phyloP scores from a whole-genome alignment of 2,888 invertebrate genomes.

The Cataglyphis livida region DNA sequence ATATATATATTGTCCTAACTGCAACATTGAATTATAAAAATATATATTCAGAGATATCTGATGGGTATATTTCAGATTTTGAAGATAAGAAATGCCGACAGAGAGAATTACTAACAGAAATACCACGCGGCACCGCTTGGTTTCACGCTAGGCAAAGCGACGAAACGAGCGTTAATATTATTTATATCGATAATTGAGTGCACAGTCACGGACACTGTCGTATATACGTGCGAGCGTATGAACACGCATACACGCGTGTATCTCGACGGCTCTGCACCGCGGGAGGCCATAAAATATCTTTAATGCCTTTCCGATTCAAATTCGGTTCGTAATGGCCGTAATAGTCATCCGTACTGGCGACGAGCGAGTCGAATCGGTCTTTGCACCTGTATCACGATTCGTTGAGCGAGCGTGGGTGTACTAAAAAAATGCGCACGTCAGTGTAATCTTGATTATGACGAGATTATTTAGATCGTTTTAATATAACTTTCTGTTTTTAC shows the following conservation, averaged over 20 bases:
- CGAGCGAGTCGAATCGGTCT: slow-evolving; percentile 69
- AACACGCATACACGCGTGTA: slow-evolving; percentile 62
- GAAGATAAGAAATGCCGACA: background rate
- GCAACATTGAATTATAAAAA: background rate
- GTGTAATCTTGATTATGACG: background rate
- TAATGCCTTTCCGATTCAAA: slow-evolving; percentile 81
- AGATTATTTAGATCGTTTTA: slow-evolving; percentile 2
- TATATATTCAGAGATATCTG: background rate
- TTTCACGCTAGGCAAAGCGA: slow-evolving; percentile 51
- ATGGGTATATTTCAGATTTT: background rate
- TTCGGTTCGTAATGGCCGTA: slow-evolving; percentile 76
- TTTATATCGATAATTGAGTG: slow-evolving; percentile 82
- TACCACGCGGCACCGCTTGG: slow-evolving; percentile 24
- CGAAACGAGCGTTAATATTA: slow-evolving; percentile 81
- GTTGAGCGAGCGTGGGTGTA: slow-evolving; percentile 62
- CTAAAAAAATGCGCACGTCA: slow-evolving; percentile 2
- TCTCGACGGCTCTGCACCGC: slow-evolving; percentile 70
- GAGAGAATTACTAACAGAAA: slow-evolving; percentile 5
- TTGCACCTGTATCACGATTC: slow-evolving; percentile 68
- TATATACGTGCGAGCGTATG: slow-evolving; percentile 62
- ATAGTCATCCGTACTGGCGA: slow-evolving; percentile 69
- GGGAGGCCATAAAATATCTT: slow-evolving; percentile 81
- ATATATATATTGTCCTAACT: background rate
- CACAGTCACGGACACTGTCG: slow-evolving; percentile 72
- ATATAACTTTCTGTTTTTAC: background rate